Base-by-base conservation (phyloP, 2,888 invertebrate genomes). In the Belgica antarctica region DNA sequence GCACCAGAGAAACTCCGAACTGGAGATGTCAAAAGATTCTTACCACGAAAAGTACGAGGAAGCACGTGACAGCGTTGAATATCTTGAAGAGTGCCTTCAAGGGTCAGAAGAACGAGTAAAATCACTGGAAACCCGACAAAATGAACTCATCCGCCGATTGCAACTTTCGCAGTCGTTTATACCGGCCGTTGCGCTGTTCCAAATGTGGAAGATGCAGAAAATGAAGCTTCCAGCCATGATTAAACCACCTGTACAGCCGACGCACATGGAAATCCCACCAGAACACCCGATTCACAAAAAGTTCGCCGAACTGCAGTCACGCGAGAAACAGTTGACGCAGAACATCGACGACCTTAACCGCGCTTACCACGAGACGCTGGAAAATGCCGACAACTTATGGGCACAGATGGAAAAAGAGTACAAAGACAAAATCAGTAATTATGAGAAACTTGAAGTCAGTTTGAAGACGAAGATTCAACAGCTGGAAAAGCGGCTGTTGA, bases 331-430 rank as follows among this genome's bases (percentile, higher is more conserved):
- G 61, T 73, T 80, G 61, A 78, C 77, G 41, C 76, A 73, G 72
- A 78, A 75, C 77, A 83, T 78, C 72, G 81, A 85, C 61, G 84
- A 84, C 34, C 79, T 89, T 71, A 86, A 86, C 76, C 80, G 85
- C 1, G 85, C 87, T 0, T 89, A 89, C 75, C 82, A 88, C 74
- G 86, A 87, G 75, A 88, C 88, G 74, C 77, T 90, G 75, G 86
- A 88, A 71, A 86, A 87, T 71, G 88, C 88, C 0, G 89, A 89
- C 72, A 86, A 87, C 71, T 84, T 88, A 79, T 88, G 88, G 86
- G 84, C 86, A 0, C 87, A 87, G 74, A 83, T 87, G 82, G 87
- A 86, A 75, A 82, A 83, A 7, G 84, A 84, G 0, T 87, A 86
- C 74, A 86, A 86, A 77, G 82, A 81, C 74, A 84, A 82, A 73